Evolutionary conservation across 2,888 invertebrate genomes (phyloP), one percentile per base, ranked within the genome.

Genomic region (Gibbula magus): DNA sequence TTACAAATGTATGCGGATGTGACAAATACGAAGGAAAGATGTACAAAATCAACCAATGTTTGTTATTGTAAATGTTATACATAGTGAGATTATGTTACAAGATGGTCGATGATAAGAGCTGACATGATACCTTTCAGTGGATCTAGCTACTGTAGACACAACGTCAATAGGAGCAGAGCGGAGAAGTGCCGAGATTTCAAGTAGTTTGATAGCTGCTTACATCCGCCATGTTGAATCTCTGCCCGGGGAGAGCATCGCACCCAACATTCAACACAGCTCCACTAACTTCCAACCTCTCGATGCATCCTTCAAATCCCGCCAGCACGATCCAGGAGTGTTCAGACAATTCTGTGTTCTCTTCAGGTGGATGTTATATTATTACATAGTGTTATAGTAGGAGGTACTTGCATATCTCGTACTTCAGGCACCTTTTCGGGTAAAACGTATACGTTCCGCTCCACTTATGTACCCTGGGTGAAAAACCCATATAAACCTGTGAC

Each of bases 121-220:
- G n/a, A n/a, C n/a, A n/a, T n/a, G n/a, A 45, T 45, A 4, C 25
- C 8, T 75, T 93, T 73, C 91, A 96, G 96, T 96, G 77, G 96
- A 96, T 86, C 92, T 96, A 73, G 95, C 96, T 1, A 96, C 96
- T 0, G 95, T 96, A 7, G 96, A 96, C 91, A 94, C 96, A 18
- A 94, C 96, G 74, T 97, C 98, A 0, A 95, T 98, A 18, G 98
- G 98, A 91, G 95, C 98, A 32, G 98, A 99, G 91, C 94, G 97
- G 66, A 97, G 98, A 91, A 98, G 98, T 0, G 97, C 97, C 91
- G 96, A 97, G 88, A 98, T 98, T 93, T 98, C 98, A 86, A 96
- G 97, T 2, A 96, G 97, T 0, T 93, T 98, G 20, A 97, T 98
- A 0, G 97, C 98, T 16, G 75, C 78, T 20, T 75, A 52, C 53